Evolutionary conservation across 2,113 vertebrate genomes (phyloP).

Genomic region (Anolis sagrei): DNA sequence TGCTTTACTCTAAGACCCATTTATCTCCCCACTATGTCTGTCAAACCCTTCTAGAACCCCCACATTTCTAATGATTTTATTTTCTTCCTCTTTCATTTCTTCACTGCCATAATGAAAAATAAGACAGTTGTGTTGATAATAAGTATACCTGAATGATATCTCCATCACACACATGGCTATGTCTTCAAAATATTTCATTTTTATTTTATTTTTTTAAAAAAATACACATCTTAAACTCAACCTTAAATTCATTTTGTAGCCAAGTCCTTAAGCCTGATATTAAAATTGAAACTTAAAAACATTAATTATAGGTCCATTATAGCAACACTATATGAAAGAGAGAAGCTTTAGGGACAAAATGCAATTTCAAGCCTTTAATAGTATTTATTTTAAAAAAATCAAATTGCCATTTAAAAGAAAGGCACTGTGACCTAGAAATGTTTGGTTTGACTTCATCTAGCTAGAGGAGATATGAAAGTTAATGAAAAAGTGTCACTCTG

Average conservation of each 20-base stretch:
- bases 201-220: not conserved
- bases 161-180: not conserved
- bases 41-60: too few relatives aligned
- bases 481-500: too few relatives aligned
- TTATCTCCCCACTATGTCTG: too few relatives aligned
- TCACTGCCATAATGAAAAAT: conserved; percentile 9
- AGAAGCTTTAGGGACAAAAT: not conserved
- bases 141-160: conserved; percentile 14
- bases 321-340: not conserved
- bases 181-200: conserved; percentile 31
- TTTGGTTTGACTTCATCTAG: too few relatives aligned
- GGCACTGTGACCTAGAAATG: not conserved
- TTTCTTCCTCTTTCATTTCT: too few relatives aligned
- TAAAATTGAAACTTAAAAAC: conserved; percentile 47
- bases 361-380: not conserved
- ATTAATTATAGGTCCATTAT: not conserved
- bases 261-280: conserved; percentile 35
- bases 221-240: not conserved
- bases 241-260: conserved; percentile 59
- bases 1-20: too few relatives aligned
- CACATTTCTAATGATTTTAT: too few relatives aligned
- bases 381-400: not conserved
- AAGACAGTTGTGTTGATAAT: conserved; percentile 38
- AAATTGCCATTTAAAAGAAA: not conserved
- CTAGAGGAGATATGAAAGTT: too few relatives aligned